A percentile compares a stretch with the other conserved stretches of the same genome.
Conservation (phyloP, 23 tunicate genomes). For the Phallusia fumigata region DNA sequence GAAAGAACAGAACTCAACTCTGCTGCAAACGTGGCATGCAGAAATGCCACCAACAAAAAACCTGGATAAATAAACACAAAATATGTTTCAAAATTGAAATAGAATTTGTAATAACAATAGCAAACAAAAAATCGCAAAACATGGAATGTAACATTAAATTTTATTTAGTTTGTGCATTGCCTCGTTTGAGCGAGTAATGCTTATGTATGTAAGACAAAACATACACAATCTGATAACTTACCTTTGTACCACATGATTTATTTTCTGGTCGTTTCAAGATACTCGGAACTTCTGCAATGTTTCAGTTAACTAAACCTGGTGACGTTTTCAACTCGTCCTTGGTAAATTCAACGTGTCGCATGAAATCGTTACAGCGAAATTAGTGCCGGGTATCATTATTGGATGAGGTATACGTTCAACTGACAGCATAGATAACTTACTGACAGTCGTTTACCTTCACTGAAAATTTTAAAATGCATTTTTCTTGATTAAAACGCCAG, state of each 20-base stretch:
- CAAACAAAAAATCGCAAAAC: no score
- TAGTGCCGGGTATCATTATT: background rate
- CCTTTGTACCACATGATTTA: background rate
- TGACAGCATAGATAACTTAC: no score
- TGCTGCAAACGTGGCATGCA: background rate
- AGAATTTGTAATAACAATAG: background rate
- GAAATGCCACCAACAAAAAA: slow-evolving; percentile 3
- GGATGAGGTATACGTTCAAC: no score
- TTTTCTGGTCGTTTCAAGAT: background rate
- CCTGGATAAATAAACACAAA: background rate
- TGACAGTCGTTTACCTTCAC: no score
- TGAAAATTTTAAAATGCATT: no score
- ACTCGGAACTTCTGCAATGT: background rate
- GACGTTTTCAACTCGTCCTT: background rate
- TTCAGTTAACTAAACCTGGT: background rate
- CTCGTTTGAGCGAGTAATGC: no score
- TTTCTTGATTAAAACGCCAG: no score
- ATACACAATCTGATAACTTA: background rate
- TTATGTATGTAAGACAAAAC: background rate
- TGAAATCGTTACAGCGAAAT: background rate
- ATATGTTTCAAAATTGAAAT: background rate
- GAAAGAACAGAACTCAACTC: background rate
- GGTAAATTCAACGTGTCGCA: background rate
- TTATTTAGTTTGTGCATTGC: no score
- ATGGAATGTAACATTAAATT: no score